phyloP scores from a whole-genome alignment of 2,888 invertebrate species.

The Scelioninae gen. 1 region DNA sequence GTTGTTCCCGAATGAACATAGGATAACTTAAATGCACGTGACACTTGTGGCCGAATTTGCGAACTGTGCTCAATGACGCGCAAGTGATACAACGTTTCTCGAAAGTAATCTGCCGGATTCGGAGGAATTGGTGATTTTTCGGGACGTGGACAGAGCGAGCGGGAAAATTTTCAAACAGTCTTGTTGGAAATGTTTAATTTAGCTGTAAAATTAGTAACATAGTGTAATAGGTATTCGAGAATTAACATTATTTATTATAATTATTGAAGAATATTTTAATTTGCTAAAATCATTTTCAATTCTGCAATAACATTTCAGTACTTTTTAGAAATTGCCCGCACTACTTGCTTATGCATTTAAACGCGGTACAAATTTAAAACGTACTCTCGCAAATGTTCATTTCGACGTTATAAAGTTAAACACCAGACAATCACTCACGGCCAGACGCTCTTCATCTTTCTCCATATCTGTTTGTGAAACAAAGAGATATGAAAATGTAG shows the following conservation, averaged over 20 bases:
- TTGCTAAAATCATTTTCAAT: too few relatives aligned
- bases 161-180: background rate
- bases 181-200: background rate
- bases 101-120: conserved; percentile 25
- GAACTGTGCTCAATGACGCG: conserved; percentile 39
- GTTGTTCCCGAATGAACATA: conserved; percentile 32
- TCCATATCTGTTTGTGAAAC: conserved; percentile 43
- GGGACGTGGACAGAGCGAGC: background rate
- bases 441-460: conserved; percentile 53
- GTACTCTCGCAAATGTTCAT: conserved; percentile 35
- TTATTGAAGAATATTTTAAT: too few relatives aligned
- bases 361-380: background rate
- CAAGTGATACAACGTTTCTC: conserved; percentile 34
- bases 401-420: conserved; percentile 46
- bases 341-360: conserved; percentile 27
- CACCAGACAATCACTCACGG: conserved; percentile 55
- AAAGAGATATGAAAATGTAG: conserved; percentile 52
- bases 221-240: too few relatives aligned
- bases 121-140: conserved; percentile 27
- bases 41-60: conserved; percentile 53
- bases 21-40: conserved; percentile 54
- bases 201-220: background rate
- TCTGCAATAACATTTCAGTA: too few relatives aligned
- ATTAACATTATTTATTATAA: too few relatives aligned
- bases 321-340: too few relatives aligned